phyloP scores from a whole-genome alignment of 1,140 invertebrate species.

The Belonocnema kinseyi region DNA sequence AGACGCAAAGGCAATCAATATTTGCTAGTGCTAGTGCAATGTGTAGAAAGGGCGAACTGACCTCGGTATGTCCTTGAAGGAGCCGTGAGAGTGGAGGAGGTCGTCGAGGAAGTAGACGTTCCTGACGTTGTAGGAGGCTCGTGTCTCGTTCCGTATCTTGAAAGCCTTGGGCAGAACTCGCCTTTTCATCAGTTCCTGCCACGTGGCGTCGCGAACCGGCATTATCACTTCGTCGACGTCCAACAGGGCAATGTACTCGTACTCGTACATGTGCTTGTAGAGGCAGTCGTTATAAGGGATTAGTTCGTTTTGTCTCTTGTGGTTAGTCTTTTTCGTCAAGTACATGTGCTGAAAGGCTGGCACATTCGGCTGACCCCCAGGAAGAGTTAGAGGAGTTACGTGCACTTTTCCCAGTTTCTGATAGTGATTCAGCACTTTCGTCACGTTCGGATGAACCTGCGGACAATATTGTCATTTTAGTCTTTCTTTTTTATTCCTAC shows the following conservation, averaged over 20 bases:
- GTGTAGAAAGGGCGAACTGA: slow-evolving; percentile 43
- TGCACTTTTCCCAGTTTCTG: slow-evolving; percentile 84
- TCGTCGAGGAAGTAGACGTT: slow-evolving; percentile 97
- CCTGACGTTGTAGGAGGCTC: slow-evolving; percentile 91
- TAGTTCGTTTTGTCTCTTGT: slow-evolving; percentile 95
- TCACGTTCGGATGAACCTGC: slow-evolving; percentile 92
- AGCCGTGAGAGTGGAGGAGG: slow-evolving; percentile 86
- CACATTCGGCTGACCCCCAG: slow-evolving; percentile 93
- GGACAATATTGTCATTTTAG: not conserved
- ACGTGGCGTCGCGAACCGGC: slow-evolving; percentile 85
- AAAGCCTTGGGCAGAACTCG: slow-evolving; percentile 83
- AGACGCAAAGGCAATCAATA: not conserved
- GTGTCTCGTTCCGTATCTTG: slow-evolving; percentile 83
- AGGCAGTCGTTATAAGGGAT: slow-evolving; percentile 98
- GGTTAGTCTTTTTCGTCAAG: slow-evolving; percentile 90
- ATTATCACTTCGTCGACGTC: slow-evolving; percentile 98
- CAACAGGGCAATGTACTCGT: slow-evolving; percentile 92
- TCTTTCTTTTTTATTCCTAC: too few relatives aligned
- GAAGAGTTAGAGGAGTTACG: slow-evolving; percentile 90
- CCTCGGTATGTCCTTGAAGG: slow-evolving; percentile 89
- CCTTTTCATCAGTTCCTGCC: slow-evolving; percentile 86
- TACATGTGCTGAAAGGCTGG: slow-evolving; percentile 92
- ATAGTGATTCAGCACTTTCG: slow-evolving; percentile 91
- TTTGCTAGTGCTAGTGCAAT: not conserved
- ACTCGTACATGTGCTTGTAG: slow-evolving; percentile 93